Evolutionary conservation across 2,113 vertebrate species (phyloP).

Genomic region (Syngnathus scovelli): DNA sequence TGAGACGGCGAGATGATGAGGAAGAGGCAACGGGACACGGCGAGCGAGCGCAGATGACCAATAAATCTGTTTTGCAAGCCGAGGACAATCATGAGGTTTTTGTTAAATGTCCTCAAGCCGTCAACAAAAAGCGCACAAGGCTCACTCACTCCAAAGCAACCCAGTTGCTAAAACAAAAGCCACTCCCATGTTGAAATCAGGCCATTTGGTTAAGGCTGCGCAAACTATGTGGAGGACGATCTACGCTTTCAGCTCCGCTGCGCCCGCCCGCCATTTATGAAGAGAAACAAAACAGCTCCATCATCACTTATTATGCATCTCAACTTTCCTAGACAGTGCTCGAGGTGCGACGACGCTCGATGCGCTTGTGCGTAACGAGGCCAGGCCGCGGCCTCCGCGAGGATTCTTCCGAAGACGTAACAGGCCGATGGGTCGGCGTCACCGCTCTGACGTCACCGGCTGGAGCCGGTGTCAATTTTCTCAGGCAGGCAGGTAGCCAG

Average conservation of each 20-base stretch:
- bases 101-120: too few species aligned
- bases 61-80: background rate
- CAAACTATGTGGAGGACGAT: background rate
- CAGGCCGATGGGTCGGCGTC: constrained; percentile 22
- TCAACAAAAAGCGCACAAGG: too few species aligned
- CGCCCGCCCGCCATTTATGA: background rate
- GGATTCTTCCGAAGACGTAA: background rate
- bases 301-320: background rate
- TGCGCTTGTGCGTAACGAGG: background rate
- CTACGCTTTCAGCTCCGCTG: background rate
- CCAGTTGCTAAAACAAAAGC: too few species aligned
- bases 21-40: background rate
- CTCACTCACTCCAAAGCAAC: too few species aligned
- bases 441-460: constrained; percentile 27
- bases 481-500: constrained; percentile 11
- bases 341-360: background rate
- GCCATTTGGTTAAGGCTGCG: background rate
- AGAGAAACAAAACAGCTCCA: background rate
- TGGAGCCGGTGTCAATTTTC: constrained; percentile 31
- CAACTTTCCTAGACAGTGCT: background rate
- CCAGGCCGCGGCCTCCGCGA: background rate
- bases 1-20: constrained; percentile 37
- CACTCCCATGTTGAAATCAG: background rate
- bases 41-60: background rate
- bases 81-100: background rate